phyloP scores from a whole-genome alignment of 2,888 invertebrate genomes.

The Exocentrus adspersus region DNA sequence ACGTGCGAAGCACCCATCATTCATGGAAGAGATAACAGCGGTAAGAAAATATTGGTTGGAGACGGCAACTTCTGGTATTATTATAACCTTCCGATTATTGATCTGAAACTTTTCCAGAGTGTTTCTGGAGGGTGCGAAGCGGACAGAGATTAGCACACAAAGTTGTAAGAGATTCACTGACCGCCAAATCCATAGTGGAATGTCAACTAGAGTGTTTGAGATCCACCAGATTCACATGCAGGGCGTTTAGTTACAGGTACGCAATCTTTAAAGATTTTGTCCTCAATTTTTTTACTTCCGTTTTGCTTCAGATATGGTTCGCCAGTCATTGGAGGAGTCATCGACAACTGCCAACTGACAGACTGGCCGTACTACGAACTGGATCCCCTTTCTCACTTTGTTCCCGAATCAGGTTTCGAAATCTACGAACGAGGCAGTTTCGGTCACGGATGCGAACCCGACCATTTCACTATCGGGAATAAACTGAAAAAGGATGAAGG shows the following conservation, averaged over 20 bases:
- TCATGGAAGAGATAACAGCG: conserved; percentile 62
- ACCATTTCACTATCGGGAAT: conserved; percentile 63
- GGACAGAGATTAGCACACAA: conserved; percentile 74
- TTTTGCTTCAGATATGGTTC: conserved; percentile 74
- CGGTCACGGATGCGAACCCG: conserved; percentile 83
- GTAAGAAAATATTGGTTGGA: conserved; percentile 58
- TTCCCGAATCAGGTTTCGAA: conserved; percentile 75
- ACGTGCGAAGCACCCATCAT: conserved; percentile 62
- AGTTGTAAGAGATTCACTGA: conserved; percentile 73
- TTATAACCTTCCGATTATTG: conserved; percentile 2
- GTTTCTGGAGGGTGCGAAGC: conserved; percentile 84
- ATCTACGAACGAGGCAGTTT: conserved; percentile 84
- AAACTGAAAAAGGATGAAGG: conserved; percentile 48
- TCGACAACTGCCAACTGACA: conserved; percentile 81
- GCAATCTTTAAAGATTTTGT: too few relatives aligned
- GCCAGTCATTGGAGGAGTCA: conserved; percentile 70
- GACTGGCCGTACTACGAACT: conserved; percentile 78
- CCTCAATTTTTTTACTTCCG: too few relatives aligned
- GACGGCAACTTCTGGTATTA: too few relatives aligned
- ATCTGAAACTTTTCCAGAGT: conserved; percentile 71
- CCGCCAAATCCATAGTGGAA: conserved; percentile 77
- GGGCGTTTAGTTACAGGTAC: conserved; percentile 83
- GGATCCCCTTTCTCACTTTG: conserved; percentile 68
- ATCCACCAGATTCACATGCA: conserved; percentile 79
- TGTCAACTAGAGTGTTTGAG: conserved; percentile 83